Conservation (phyloP, 2,113 vertebrate genomes). For the Chloroceryle aenea region DNA sequence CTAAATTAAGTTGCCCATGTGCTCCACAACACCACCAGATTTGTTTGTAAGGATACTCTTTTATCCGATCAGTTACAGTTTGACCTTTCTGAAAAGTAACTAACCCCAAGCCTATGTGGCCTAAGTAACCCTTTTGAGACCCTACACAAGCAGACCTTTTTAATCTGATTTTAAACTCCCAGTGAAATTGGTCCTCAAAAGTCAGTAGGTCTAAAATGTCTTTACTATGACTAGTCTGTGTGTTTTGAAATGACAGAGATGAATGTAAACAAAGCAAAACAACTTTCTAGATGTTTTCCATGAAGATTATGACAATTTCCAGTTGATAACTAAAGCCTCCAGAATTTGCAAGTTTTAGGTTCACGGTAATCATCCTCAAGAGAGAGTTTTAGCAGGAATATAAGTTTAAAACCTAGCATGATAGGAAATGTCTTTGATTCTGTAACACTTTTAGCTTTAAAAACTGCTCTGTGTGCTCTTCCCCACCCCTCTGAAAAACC, state of each 20-base stretch:
- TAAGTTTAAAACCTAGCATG: not conserved
- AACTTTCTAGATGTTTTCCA: not conserved
- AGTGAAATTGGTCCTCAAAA: not conserved
- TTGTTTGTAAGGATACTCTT: not conserved
- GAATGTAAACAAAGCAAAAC: not conserved
- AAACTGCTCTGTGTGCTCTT: not conserved
- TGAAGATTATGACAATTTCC: not conserved
- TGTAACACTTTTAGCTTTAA: not conserved
- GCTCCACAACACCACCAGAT: not conserved
- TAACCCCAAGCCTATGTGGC: not conserved
- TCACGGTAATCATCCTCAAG: not conserved
- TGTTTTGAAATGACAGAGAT: not conserved
- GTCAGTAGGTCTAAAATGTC: not conserved
- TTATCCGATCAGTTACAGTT: not conserved
- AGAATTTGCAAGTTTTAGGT: not conserved
- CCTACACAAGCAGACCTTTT: not conserved
- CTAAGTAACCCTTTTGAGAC: not conserved
- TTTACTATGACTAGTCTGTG: not conserved
- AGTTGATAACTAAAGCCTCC: not conserved
- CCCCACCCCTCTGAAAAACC: not conserved
- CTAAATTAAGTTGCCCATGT: not conserved
- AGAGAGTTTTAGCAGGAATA: not conserved
- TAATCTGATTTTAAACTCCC: not conserved
- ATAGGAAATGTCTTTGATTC: not conserved
- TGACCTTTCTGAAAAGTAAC: not conserved